Conservation (phyloP, 2,888 invertebrate species). For the Notocelia uddmanniana region DNA sequence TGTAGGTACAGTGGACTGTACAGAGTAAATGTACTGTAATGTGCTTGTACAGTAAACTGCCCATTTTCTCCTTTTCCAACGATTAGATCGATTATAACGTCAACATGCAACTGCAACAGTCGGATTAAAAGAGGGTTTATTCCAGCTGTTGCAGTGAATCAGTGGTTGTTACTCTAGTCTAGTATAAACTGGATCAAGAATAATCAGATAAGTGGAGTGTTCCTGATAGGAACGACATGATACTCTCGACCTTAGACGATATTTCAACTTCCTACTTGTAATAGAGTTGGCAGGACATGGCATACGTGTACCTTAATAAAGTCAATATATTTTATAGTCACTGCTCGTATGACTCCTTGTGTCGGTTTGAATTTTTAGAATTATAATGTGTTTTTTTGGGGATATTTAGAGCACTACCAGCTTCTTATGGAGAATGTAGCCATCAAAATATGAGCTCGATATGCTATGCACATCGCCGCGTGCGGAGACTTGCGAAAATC, state of each 20-base stretch:
- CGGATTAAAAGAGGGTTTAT: background rate
- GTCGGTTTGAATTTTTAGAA: background rate
- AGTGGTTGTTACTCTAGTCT: background rate
- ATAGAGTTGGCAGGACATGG: slow-evolving; percentile 14
- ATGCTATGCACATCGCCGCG: too few species aligned
- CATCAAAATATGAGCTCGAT: too few species aligned
- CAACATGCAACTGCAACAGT: background rate
- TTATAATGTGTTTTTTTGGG: background rate
- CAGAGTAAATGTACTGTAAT: too few species aligned
- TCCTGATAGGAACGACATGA: slow-evolving; percentile 19
- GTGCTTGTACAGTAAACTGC: too few species aligned
- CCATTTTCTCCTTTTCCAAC: background rate
- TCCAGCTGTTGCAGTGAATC: background rate
- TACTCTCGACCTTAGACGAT: slow-evolving; percentile 11
- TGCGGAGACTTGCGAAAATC: too few species aligned
- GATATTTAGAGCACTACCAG: background rate
- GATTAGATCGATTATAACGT: background rate
- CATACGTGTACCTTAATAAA: background rate
- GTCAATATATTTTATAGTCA: background rate
- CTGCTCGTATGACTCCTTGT: background rate
- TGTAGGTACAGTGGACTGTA: too few species aligned
- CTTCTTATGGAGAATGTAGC: too few species aligned
- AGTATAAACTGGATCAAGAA: slow-evolving; percentile 21
- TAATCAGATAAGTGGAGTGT: slow-evolving; percentile 29
- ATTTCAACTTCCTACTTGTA: slow-evolving; percentile 13